Base-by-base conservation (phyloP, 2,113 vertebrate genomes). In the Mirounga angustirostris region DNA sequence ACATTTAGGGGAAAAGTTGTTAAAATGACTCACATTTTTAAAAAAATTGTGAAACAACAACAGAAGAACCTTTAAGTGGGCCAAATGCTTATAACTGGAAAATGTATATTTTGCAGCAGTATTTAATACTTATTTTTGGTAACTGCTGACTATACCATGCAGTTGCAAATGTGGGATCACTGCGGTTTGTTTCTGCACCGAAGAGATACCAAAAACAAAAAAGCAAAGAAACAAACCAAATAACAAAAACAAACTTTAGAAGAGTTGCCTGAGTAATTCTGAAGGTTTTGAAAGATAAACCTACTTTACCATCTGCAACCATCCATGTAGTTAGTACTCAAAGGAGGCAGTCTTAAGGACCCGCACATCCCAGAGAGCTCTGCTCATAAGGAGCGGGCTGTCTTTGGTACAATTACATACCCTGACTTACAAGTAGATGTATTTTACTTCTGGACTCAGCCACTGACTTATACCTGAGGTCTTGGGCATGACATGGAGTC, bases 21-120 rank as follows among this genome's bases (percentile, higher is more conserved):
- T 83, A 82, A 96, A 97, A 78, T 28, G 63, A 94, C 97, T 97
- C 65, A 79, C 11, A 82, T 96, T 28, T 95, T 36, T 56, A 30
- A 87, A 78, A 30, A 50, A 98, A 89, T 82, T 87, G 0, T 85
- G 28, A 96, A 92, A 76, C 40, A 89, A 43, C 3, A 71, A n/a
- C 73, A 54, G 54, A 33, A 73, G 82, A 56, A 67, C 33, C 11
- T 97, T 52, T 50, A 54, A 81, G 91, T 69, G 12, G 59, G 85
- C 74, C 86, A 95, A 96, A 54, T 87, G 0, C 18, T 73, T 95
- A 4, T 84, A 97, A 80, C 30, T 86, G 69, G 78, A 95, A 58
- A 67, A 52, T 73, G 18, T 89, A 7, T 76, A 28, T 95, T 91
- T 97, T 22, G 67, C 8, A 21, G 82, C 74, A 46, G 26, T 28